These are phyloP conservation scores for Athene noctua DNA, from an alignment of 2,113 vertebrate species.

Conservation along the genomic window DNA sequence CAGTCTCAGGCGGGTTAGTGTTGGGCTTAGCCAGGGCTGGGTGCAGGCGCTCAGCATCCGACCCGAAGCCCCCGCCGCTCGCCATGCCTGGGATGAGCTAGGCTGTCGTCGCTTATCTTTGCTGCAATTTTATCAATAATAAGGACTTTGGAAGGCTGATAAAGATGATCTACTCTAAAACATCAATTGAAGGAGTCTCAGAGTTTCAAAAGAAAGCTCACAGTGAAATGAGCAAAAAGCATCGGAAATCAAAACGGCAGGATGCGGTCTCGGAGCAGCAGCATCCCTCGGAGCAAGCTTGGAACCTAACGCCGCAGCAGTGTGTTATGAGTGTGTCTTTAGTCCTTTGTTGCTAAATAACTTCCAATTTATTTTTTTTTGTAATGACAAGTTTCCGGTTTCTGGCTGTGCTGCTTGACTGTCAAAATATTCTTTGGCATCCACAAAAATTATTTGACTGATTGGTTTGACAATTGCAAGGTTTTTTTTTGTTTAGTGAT, in stretches of 20 bases:
- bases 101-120: not conserved
- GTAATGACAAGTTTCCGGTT: slow-evolving; percentile 68
- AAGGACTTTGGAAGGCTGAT: slow-evolving; percentile 64
- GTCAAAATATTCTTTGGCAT: slow-evolving; percentile 85
- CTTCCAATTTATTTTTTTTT: slow-evolving; percentile 24
- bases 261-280: slow-evolving; percentile 41
- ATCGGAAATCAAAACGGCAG: slow-evolving; percentile 58
- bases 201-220: slow-evolving; percentile 66
- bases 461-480: slow-evolving; percentile 73
- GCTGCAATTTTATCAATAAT: not conserved
- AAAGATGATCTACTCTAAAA: slow-evolving; percentile 53
- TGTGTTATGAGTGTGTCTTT: slow-evolving; percentile 50
- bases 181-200: slow-evolving; percentile 32
- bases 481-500: slow-evolving; percentile 65
- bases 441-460: slow-evolving; percentile 74
- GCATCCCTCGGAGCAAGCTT: slow-evolving; percentile 61
- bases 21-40: not conserved
- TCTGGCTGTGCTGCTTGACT: slow-evolving; percentile 80
- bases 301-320: slow-evolving; percentile 56
- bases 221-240: slow-evolving; percentile 68
- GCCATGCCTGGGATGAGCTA: not conserved
- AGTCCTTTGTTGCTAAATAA: slow-evolving; percentile 68
- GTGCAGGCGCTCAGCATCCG: not conserved
- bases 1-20: not conserved
- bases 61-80: not conserved